These are phyloP conservation scores for Apostichopus leukothele DNA, from an alignment of 53 echinoderm and acorn worm genomes.

Conservation along the genomic window DNA sequence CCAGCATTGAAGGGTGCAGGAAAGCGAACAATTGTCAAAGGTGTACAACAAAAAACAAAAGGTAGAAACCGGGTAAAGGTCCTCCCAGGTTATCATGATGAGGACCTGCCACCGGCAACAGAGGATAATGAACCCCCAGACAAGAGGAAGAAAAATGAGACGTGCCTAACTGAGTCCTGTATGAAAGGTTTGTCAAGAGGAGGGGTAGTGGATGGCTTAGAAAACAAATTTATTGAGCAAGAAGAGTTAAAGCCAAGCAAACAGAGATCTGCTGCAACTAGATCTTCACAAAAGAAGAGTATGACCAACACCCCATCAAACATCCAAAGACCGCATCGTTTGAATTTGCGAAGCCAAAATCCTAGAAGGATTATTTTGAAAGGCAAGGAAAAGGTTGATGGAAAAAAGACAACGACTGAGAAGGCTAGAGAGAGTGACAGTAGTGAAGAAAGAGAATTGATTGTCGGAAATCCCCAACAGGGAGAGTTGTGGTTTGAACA, in stretches of 20 bases:
- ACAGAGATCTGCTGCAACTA: too few species aligned
- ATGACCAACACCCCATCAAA: neutral
- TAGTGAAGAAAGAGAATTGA: conserved; percentile 1
- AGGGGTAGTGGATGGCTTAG: too few species aligned
- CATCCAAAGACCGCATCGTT: neutral
- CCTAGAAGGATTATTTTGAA: neutral
- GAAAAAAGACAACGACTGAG: neutral
- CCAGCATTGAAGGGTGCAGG: neutral
- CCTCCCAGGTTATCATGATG: neutral
- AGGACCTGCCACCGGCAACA: neutral
- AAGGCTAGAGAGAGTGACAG: neutral
- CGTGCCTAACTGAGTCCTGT: neutral
- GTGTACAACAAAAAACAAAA: neutral
- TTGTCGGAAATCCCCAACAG: neutral
- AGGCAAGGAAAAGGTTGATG: neutral
- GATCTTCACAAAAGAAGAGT: neutral
- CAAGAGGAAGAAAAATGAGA: neutral
- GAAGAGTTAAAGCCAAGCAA: too few species aligned
- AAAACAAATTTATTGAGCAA: too few species aligned
- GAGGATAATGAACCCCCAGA: neutral
- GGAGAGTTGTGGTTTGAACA: conserved; percentile 6
- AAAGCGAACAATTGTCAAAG: neutral
- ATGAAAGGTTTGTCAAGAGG: neutral
- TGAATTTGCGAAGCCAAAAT: neutral
- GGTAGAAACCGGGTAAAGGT: neutral